Conservation (phyloP, 2,888 invertebrate species). For the Sthenelais limicola region DNA sequence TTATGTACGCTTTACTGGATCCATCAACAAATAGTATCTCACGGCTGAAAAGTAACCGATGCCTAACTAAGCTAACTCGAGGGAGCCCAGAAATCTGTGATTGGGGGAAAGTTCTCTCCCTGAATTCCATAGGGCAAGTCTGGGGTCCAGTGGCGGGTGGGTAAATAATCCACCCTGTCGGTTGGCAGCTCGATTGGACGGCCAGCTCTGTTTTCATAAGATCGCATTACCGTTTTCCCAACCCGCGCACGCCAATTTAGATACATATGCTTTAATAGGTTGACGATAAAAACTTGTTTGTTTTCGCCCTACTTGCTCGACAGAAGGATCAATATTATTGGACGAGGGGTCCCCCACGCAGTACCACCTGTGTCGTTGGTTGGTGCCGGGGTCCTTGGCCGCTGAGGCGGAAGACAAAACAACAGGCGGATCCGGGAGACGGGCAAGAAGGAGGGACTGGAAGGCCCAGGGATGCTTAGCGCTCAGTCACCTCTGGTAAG, state of each 20-base stretch:
- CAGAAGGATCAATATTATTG: conserved; percentile 39
- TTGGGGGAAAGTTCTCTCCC: too few species aligned
- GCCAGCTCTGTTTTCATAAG: conserved; percentile 24
- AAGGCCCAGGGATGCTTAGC: not conserved
- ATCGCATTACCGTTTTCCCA: conserved; percentile 12
- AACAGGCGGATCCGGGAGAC: conserved; percentile 7
- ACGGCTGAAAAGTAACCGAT: too few species aligned
- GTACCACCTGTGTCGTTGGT: conserved; percentile 4
- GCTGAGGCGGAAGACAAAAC: conserved; percentile 10
- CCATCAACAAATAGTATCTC: too few species aligned
- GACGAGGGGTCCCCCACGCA: conserved; percentile 36
- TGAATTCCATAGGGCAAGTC: too few species aligned
- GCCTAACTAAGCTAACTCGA: too few species aligned
- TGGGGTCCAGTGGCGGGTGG: too few species aligned
- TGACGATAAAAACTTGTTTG: conserved; percentile 38
- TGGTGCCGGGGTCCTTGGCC: not conserved
- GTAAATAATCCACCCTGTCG: too few species aligned
- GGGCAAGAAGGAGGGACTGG: not conserved
- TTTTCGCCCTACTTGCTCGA: conserved; percentile 31
- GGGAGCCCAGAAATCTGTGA: too few species aligned
- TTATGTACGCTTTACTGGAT: too few species aligned
- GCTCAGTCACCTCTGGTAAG: conserved; percentile 22
- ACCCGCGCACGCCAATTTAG: conserved; percentile 33
- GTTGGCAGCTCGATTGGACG: not conserved
- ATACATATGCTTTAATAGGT: conserved; percentile 40